phyloP scores from a whole-genome alignment of 53 echinoderm and acorn worm genomes.

The Arbacia lixula region DNA sequence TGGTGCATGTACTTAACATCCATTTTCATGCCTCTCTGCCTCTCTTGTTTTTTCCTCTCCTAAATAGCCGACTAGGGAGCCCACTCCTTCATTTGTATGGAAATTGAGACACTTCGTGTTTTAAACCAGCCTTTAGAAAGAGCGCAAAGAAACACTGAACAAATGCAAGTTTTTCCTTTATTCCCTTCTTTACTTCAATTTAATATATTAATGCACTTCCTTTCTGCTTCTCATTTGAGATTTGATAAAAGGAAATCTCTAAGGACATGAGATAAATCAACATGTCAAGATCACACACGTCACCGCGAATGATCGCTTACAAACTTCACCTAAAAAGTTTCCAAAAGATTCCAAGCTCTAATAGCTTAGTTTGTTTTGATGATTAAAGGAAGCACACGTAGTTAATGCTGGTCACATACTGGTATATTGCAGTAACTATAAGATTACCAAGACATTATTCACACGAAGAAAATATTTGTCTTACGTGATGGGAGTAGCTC shows the following conservation, averaged over 20 bases:
- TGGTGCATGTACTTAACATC: constrained; percentile 35
- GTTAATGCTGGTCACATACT: no score
- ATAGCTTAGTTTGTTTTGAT: no score
- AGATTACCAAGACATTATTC: no score
- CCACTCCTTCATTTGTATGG: constrained; percentile 41
- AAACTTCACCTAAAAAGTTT: no score
- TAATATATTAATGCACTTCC: not conserved
- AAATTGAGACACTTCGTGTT: constrained; percentile 34
- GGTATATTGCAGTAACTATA: no score
- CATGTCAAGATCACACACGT: no score
- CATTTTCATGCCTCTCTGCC: constrained; percentile 51
- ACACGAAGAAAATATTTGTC: no score
- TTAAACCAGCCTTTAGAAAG: constrained; percentile 19
- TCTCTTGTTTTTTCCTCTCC: constrained; percentile 24
- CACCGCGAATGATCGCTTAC: no score
- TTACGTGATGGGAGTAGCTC: no score
- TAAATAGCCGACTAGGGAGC: constrained; percentile 28
- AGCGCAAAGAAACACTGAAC: not conserved
- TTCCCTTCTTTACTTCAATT: not conserved
- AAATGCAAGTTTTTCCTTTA: not conserved
- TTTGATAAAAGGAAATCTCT: not conserved
- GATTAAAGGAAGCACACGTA: no score
- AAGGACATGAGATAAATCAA: constrained; percentile 31
- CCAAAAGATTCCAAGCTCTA: no score
- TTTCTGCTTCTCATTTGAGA: not conserved